Base-by-base conservation (phyloP, 2,888 invertebrate species). In the Embidobia sp. region DNA sequence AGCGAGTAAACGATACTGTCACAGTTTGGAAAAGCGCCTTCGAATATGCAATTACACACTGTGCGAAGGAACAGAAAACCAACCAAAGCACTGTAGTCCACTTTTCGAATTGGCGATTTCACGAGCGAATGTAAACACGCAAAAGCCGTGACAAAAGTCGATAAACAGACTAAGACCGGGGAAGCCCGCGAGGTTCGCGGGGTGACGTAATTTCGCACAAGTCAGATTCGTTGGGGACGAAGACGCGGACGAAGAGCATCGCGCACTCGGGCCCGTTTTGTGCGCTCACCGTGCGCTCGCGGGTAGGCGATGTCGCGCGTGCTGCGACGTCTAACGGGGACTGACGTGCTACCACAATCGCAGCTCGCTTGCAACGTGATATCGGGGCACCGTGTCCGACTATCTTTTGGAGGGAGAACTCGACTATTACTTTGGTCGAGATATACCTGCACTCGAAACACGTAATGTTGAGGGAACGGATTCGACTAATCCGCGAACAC, bases 321-420 rank as follows among this genome's bases (percentile, higher is more conserved):
- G 44, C 16, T 19, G 19, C 59, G 51, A 35, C 51, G 70, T 31
- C 61, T 70, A 61, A 61, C 70, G 59, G 70, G 22, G 59, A 70
- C 70, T 70, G 70, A 42, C 55, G 61, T 51, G 55, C 51, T 44
- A 51, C 42, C 31, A 59, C 40, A 59, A 59, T 49, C 59, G 69
- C 59, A 19, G 49, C 42, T 49, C 33, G 51, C 59, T 6, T 46
- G 70, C 70, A 51, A 53, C 31, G 44, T 70, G 70, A 70, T 70
- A 69, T 51, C 59, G 48, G 59, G 42, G 22, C 42, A 69, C 59
- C 42, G 51, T 59, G 59, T 59, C 49, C 29, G 49, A 44, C 57
- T 67, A 49, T 49, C 59, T 55, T 64, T 53, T 59, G 69, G 69
- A 59, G 69, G 69, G 69, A 69, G 69, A 69, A 48, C 57, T 27